Conservation (phyloP, 1,140 invertebrate genomes). For the Macrotrachela quadricornifera region DNA sequence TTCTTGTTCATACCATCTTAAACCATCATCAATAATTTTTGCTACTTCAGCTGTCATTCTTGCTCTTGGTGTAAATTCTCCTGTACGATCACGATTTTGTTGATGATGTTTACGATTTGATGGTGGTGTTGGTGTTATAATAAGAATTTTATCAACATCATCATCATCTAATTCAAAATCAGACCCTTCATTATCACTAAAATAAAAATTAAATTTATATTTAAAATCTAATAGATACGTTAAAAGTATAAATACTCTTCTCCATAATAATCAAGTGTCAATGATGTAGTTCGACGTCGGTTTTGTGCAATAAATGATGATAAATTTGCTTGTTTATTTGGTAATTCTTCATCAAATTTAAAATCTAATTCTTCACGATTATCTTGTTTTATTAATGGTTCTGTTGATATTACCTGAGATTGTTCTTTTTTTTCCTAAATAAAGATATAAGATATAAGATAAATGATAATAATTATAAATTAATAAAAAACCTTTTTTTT, state of each 20-base stretch:
- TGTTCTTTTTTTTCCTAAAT: background rate
- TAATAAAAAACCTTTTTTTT: background rate
- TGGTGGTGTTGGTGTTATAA: constrained; percentile 59
- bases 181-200: constrained; percentile 40
- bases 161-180: constrained; percentile 63
- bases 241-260: constrained; percentile 1
- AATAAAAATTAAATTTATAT: no score
- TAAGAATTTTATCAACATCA: constrained; percentile 78
- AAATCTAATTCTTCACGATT: constrained; percentile 74
- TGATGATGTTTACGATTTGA: background rate
- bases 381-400: constrained; percentile 13
- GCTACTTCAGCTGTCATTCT: constrained; percentile 71
- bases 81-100: constrained; percentile 15
- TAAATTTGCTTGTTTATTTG: constrained; percentile 56
- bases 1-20: constrained; percentile 61
- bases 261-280: background rate
- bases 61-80: constrained; percentile 17
- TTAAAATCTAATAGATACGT: background rate
- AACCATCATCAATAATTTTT: constrained; percentile 76
- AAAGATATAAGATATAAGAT: background rate
- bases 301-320: background rate
- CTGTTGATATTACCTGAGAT: background rate
- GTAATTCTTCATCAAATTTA: constrained; percentile 84
- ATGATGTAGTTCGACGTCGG: no score
- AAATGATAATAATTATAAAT: background rate